These are phyloP conservation scores for Creontiades dilutus DNA, from an alignment of 2,888 invertebrate species.

Conservation along the genomic window DNA sequence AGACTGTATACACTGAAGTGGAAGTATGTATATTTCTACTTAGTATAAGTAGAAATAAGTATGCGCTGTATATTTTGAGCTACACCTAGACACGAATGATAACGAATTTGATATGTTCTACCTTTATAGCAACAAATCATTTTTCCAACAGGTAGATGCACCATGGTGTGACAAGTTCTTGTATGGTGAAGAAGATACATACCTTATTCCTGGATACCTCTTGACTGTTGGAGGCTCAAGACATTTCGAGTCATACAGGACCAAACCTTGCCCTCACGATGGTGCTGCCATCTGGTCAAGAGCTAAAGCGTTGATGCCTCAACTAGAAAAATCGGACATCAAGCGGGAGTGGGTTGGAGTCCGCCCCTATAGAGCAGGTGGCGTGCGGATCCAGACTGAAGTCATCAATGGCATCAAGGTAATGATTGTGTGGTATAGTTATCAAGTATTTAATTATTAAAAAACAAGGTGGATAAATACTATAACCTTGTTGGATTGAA, in stretches of 20 bases:
- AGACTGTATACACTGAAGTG: too few species aligned
- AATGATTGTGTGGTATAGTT: too few species aligned
- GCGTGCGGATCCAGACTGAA: constrained; percentile 87
- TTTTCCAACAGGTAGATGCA: constrained; percentile 83
- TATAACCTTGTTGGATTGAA: too few species aligned
- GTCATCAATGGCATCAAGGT: constrained; percentile 75
- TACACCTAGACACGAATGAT: too few species aligned
- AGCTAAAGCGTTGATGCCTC: constrained; percentile 87
- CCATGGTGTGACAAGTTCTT: constrained; percentile 95
- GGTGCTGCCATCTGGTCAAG: constrained; percentile 88
- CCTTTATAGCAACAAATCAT: neutral
- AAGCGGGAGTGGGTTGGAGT: constrained; percentile 86
- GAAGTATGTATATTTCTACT: too few species aligned
- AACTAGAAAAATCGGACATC: constrained; percentile 81
- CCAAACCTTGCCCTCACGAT: constrained; percentile 85
- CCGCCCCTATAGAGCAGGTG: constrained; percentile 87
- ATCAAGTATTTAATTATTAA: too few species aligned
- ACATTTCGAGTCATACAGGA: constrained; percentile 88
- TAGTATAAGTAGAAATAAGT: too few species aligned
- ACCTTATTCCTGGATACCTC: constrained; percentile 88
- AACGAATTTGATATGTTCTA: too few species aligned
- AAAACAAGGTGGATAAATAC: too few species aligned
- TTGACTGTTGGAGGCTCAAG: constrained; percentile 93
- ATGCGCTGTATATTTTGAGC: too few species aligned
- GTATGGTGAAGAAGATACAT: constrained; percentile 91